A percentile compares a stretch with the other conserved stretches of the same genome.
Evolutionary conservation across 2,113 vertebrate species (phyloP).

Genomic region (Emydocephalus ijimae): DNA sequence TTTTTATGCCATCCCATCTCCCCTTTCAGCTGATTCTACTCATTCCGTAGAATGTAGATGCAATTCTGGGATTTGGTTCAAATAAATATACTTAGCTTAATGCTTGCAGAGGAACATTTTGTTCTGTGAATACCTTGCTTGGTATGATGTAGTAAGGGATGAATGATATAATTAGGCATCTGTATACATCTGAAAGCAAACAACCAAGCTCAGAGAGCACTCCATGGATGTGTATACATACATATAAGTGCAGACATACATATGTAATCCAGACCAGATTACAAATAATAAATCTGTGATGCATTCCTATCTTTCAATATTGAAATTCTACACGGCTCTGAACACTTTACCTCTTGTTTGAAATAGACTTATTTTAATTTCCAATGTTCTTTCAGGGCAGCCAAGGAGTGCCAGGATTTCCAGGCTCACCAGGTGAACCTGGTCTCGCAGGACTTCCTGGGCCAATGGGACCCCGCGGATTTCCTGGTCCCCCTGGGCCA

Average conservation of each 20-base stretch:
- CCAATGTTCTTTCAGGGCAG: conserved; percentile 71
- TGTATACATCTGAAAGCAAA: not conserved
- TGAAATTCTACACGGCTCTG: not conserved
- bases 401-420: conserved; percentile 71
- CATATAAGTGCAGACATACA: not conserved
- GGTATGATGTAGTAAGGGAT: not conserved
- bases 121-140: not conserved
- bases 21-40: not conserved
- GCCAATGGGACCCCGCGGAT: conserved; percentile 85
- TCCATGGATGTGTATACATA: not conserved
- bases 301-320: not conserved
- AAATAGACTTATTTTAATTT: not conserved
- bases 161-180: not conserved
- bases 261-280: not conserved
- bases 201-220: not conserved
- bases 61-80: not conserved
- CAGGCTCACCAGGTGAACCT: conserved; percentile 71
- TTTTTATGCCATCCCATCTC: not conserved
- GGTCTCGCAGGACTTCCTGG: conserved; percentile 85
- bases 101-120: not conserved
- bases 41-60: not conserved
- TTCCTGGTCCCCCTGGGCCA: conserved; percentile 75
- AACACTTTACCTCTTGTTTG: not conserved
- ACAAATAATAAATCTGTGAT: not conserved
- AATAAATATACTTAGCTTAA: not conserved